Evolutionary conservation across 2,888 invertebrate genomes (phyloP).

Genomic region (Gisinianus flammeolus): DNA sequence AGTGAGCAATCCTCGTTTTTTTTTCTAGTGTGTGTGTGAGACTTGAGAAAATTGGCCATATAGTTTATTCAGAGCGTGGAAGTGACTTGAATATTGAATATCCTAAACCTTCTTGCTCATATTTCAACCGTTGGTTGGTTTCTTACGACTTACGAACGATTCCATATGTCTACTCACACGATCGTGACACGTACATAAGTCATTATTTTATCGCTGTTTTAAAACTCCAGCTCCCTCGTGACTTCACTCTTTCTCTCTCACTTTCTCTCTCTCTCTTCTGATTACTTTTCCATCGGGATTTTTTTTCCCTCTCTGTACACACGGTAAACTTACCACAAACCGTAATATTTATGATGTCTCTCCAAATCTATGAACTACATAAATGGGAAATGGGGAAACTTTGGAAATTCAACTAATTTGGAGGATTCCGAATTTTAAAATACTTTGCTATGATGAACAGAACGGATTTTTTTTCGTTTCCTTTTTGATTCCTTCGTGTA

Average conservation of each 20-base stretch:
- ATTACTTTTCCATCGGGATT: background rate
- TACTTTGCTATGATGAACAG: too few relatives aligned
- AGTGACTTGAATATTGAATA: too few relatives aligned
- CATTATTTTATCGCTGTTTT: background rate
- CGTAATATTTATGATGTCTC: background rate
- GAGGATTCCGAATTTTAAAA: too few relatives aligned
- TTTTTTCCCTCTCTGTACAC: background rate
- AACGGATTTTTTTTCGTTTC: too few relatives aligned
- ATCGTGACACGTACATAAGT: background rate
- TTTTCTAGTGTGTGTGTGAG: background rate
- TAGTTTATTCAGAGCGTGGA: too few relatives aligned
- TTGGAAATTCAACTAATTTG: background rate
- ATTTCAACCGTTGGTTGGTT: too few relatives aligned
- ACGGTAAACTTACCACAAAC: background rate
- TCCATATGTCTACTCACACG: background rate
- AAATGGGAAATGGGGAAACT: background rate
- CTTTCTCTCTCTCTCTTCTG: conserved; percentile 10
- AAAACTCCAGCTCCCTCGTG: conserved; percentile 22
- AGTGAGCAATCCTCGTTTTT: background rate
- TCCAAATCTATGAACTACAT: background rate
- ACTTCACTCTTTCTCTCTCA: background rate
- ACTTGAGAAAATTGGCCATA: too few relatives aligned
- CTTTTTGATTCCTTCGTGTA: too few relatives aligned
- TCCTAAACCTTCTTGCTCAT: too few relatives aligned
- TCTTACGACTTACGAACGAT: background rate